Percentiles rank a stretch among this genome's conserved stretches.
Conservation (phyloP, 2,888 invertebrate species). For the Neuroscelio doddi region DNA sequence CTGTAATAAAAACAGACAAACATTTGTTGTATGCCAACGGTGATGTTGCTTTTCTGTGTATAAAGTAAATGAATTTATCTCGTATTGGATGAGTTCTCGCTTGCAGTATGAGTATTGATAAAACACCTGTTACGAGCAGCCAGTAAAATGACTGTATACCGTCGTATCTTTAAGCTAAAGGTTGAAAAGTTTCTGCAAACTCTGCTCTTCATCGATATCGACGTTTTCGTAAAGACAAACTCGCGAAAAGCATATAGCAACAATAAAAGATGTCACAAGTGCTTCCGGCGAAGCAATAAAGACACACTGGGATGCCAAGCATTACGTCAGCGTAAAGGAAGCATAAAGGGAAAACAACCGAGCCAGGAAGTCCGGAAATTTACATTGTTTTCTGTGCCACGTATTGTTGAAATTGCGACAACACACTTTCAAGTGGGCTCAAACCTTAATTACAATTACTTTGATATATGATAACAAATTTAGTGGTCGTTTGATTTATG, state of each 20-base stretch:
- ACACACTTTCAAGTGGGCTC: conserved; percentile 7
- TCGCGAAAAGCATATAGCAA: conserved; percentile 42
- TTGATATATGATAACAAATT: too few relatives aligned
- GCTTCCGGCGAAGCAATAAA: conserved; percentile 51
- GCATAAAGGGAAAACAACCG: conserved; percentile 26
- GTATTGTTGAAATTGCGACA: conserved; percentile 33
- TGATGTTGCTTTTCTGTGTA: neutral
- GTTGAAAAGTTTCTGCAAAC: conserved; percentile 28
- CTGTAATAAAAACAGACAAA: too few relatives aligned
- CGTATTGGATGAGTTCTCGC: neutral
- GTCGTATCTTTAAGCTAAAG: conserved; percentile 22
- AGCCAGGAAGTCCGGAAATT: conserved; percentile 46
- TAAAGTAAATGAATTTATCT: conserved; percentile 2
- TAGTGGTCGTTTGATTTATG: too few relatives aligned
- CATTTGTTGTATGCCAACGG: neutral
- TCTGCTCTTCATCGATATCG: conserved; percentile 32
- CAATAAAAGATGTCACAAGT: conserved; percentile 53
- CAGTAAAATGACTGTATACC: conserved; percentile 21
- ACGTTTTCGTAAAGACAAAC: conserved; percentile 33
- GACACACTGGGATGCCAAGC: conserved; percentile 50
- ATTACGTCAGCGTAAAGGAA: conserved; percentile 39
- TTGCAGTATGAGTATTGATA: conserved; percentile 8
- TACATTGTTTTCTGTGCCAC: conserved; percentile 46
- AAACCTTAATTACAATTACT: neutral
- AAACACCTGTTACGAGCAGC: conserved; percentile 32